Percentiles rank a stretch among this genome's conserved stretches.
Evolutionary conservation across 2,888 invertebrate species (phyloP).

Genomic region (Synergus itoensis): DNA sequence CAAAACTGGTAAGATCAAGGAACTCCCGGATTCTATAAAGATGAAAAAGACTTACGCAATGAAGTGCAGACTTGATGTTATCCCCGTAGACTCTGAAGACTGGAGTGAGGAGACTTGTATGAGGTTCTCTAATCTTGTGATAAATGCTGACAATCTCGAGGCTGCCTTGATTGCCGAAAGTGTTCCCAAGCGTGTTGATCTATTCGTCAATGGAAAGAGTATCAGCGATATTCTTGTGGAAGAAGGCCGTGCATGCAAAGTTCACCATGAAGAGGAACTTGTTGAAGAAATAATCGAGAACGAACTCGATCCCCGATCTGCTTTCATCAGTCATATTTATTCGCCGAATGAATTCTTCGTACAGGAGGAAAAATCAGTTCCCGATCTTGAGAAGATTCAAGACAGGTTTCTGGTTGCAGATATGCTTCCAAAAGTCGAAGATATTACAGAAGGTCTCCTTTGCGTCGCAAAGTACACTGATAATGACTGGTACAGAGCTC

Average conservation of each 20-base stretch:
- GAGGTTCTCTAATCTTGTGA: constrained; percentile 78
- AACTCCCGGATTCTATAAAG: constrained; percentile 82
- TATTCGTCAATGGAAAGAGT: constrained; percentile 72
- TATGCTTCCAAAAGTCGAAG: constrained; percentile 79
- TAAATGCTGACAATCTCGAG: constrained; percentile 50
- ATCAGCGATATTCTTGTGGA: constrained; percentile 66
- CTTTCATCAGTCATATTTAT: constrained; percentile 84
- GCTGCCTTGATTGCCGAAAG: constrained; percentile 71
- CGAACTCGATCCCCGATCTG: constrained; percentile 79
- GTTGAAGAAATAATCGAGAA: constrained; percentile 53
- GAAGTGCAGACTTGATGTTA: constrained; percentile 84
- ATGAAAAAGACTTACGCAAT: constrained; percentile 81
- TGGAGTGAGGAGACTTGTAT: constrained; percentile 82
- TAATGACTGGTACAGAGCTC: constrained; percentile 85
- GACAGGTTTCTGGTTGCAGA: constrained; percentile 80
- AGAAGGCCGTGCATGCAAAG: constrained; percentile 61
- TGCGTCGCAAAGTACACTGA: constrained; percentile 85
- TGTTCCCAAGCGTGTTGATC: constrained; percentile 73
- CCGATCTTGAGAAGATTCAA: constrained; percentile 82
- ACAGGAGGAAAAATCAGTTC: constrained; percentile 83
- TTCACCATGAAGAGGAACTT: constrained; percentile 35
- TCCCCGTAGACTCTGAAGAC: constrained; percentile 82
- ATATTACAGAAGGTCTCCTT: constrained; percentile 81
- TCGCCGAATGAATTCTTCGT: constrained; percentile 87
- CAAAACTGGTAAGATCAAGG: constrained; percentile 81